A percentile compares a stretch with the other conserved stretches of the same genome.
Conservation (phyloP, 2,113 vertebrate species). For the Acanthochromis polyacanthus region DNA sequence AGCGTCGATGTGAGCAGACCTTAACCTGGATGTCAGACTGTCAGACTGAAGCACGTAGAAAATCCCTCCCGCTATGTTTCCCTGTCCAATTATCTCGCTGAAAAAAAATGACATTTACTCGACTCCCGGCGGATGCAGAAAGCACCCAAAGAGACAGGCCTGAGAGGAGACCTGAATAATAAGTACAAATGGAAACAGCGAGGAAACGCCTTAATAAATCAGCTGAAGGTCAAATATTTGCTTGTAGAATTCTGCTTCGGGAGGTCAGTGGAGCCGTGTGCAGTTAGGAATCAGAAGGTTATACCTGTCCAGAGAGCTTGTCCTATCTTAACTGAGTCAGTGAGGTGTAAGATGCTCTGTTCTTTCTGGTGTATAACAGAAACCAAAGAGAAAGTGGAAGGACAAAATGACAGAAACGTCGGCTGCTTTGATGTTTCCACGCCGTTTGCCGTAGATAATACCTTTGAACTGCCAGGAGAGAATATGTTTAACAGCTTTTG, state of each 20-base stretch:
- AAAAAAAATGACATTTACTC: conserved; percentile 59
- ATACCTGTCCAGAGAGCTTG: not conserved
- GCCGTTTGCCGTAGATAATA: not conserved
- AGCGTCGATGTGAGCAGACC: conserved; percentile 41
- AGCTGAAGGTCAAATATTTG: conserved; percentile 57
- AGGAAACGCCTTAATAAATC: conserved; percentile 46
- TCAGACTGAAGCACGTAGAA: conserved; percentile 53
- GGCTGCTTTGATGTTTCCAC: conserved; percentile 8
- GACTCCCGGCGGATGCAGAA: conserved; percentile 47
- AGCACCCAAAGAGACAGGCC: conserved; percentile 53
- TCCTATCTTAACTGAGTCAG: conserved; percentile 9
- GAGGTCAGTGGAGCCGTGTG: conserved; percentile 20
- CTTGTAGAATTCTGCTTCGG: conserved; percentile 8
- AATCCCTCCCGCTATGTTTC: conserved; percentile 58
- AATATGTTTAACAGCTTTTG: not conserved
- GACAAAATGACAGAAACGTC: not conserved
- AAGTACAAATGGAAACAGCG: conserved; percentile 49
- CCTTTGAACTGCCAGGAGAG: not conserved
- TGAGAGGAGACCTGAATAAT: conserved; percentile 55
- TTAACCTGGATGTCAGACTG: conserved; percentile 68
- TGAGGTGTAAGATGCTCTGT: conserved; percentile 19
- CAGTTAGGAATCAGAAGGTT: conserved; percentile 5
- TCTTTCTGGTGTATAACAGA: conserved; percentile 18
- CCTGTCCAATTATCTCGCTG: conserved; percentile 74
- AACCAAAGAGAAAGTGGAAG: conserved; percentile 21